Evolutionary conservation across 2,113 vertebrate species (phyloP).

Genomic region (Poeciliopsis prolifica): DNA sequence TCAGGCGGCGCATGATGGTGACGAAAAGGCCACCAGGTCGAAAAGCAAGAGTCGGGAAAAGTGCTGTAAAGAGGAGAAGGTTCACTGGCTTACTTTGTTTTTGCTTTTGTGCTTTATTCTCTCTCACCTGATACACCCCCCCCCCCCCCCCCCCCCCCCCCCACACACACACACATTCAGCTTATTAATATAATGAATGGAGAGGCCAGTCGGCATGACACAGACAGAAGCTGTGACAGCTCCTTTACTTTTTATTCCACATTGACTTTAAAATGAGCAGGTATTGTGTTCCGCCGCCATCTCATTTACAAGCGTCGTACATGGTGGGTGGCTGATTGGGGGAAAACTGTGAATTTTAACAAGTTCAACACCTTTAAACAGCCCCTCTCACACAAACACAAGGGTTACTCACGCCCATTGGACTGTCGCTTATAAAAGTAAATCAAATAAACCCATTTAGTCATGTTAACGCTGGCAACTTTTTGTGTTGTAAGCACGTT

Average conservation of each 20-base stretch:
- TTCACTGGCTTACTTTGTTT: neutral
- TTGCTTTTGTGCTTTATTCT: neutral
- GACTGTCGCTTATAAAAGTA: neutral
- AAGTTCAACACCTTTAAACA: conserved; percentile 20
- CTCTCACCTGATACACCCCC: neutral
- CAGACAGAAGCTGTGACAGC: conserved; percentile 48
- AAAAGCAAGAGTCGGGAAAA: neutral
- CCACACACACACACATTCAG: conserved; percentile 15
- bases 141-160: no score
- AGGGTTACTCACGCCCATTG: neutral
- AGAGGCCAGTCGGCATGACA: conserved; percentile 32
- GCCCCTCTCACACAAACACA: neutral
- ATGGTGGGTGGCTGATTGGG: conserved; percentile 63
- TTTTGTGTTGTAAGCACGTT: neutral
- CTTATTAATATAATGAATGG: conserved; percentile 41
- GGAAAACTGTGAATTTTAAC: conserved; percentile 46
- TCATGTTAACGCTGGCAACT: neutral
- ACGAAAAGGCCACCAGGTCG: conserved; percentile 23
- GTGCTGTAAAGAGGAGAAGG: neutral
- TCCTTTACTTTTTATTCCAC: conserved; percentile 64
- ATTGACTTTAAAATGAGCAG: conserved; percentile 62
- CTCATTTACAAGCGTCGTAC: conserved; percentile 64
- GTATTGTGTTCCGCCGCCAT: conserved; percentile 43
- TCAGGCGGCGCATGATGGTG: neutral
- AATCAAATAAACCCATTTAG: neutral